phyloP scores from a whole-genome alignment of 2,113 vertebrate species.

The Chrysemys picta region DNA sequence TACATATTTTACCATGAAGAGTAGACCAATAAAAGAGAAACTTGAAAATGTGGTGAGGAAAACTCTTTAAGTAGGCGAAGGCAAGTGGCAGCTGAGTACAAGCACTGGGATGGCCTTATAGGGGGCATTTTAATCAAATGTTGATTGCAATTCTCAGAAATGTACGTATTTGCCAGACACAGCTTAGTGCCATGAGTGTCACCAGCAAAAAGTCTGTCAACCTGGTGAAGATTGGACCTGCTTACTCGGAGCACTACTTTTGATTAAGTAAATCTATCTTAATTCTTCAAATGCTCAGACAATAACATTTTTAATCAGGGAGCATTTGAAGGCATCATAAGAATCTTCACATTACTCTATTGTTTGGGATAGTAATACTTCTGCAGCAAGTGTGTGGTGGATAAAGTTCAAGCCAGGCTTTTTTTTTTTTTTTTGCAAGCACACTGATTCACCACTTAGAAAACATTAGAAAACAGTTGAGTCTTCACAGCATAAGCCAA shows the following conservation, averaged over 20 bases:
- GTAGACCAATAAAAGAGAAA: neutral
- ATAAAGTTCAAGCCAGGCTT: neutral
- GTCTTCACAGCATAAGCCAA: neutral
- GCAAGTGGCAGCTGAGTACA: neutral
- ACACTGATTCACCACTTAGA: neutral
- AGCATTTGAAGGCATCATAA: neutral
- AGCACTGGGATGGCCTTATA: neutral
- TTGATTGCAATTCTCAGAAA: neutral
- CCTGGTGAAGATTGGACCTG: neutral
- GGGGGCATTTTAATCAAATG: neutral
- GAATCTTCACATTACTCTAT: neutral
- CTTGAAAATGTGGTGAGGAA: neutral
- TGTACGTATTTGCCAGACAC: neutral
- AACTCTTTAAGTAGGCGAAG: neutral
- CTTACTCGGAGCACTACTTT: neutral
- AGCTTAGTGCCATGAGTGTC: neutral
- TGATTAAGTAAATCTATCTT: neutral
- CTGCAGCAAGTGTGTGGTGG: fast-evolving
- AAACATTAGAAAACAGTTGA: neutral
- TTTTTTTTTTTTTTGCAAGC: neutral
- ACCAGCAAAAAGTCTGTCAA: neutral
- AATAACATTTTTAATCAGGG: neutral
- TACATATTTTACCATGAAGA: neutral
- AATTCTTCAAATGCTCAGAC: neutral
- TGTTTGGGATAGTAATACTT: neutral